Evolutionary conservation across 2,797 vertebrate genomes (phyloP), one percentile per base, ranked within the genome.

Genomic region (Margarornis squamiger): DNA sequence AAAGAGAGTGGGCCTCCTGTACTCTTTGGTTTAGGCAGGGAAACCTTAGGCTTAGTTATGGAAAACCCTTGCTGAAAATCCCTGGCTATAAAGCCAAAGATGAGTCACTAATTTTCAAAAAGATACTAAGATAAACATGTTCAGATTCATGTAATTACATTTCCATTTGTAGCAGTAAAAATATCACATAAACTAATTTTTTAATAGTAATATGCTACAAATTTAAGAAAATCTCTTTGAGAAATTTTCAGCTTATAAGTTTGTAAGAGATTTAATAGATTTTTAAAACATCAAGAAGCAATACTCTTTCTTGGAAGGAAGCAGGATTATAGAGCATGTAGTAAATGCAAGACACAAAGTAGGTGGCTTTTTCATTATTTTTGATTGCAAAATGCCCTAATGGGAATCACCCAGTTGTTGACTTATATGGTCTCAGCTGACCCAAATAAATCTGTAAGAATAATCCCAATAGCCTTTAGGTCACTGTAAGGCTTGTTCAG

Each of bases 51-150:
- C 57, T 92, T 89, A 87, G 46, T 80, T 95, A 65, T 94, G 92
- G 93, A 92, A 96, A 96, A 89, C 77, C 83, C 95, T 95, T 61
- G 38, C 88, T 92, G 93, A 90, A 96, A 96, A 93, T 95, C 95
- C 95, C 93, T 96, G 79, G 51, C 65, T 81, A 66, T 80, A 94
- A 93, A 91, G 49, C 61, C 74, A 92, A 82, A 41, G 74, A 96
- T 96, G 96, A 96, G 88, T 97, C 96, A 97, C 59, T 85, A 61
- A 74, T 93, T 88, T 96, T 96, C 55, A 94, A 71, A 93, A 92
- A 82, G 77, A 89, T 70, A 59, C 52, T 74, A 83, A 83, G 49
- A 89, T 87, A 94, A 95, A 93, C 95, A 90, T 93, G 72, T 92
- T 79, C 67, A 80, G 41, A 94, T 90, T 92, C n/a, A 67, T 85